phyloP scores from a whole-genome alignment of 2,113 vertebrate genomes.

The Peucedramus taeniatus region DNA sequence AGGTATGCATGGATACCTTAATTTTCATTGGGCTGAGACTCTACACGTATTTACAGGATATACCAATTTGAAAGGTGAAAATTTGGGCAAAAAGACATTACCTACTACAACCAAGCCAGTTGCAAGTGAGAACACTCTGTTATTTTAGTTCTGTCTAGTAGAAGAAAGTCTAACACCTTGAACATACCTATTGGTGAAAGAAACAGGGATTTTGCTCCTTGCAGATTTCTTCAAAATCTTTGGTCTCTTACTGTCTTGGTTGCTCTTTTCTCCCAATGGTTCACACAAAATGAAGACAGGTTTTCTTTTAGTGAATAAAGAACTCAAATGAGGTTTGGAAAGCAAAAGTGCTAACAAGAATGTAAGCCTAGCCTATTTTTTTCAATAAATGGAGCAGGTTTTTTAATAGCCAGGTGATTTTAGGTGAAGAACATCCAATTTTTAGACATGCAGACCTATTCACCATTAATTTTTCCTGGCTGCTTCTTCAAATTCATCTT shows the following conservation, averaged over 20 bases:
- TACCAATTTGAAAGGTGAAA: not conserved
- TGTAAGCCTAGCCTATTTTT: not conserved
- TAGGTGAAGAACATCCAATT: not conserved
- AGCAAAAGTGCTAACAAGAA: not conserved
- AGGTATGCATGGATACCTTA: not conserved
- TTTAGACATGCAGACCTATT: not conserved
- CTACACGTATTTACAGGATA: not conserved
- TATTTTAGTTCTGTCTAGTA: not conserved
- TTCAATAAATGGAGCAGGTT: not conserved
- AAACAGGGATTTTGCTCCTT: not conserved
- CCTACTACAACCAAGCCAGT: not conserved
- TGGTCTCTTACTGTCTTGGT: not conserved
- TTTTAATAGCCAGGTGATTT: not conserved
- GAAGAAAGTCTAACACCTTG: not conserved
- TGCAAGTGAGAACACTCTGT: not conserved
- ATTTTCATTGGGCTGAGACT: not conserved
- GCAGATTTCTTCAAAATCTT: not conserved
- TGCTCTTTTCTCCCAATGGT: not conserved
- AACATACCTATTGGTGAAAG: not conserved
- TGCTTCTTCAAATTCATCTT: not conserved
- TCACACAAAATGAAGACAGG: not conserved
- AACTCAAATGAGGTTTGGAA: not conserved
- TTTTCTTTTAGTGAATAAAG: not conserved
- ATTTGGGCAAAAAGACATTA: not conserved
- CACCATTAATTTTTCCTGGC: not conserved